Evolutionary conservation across 2,888 invertebrate species (phyloP).

Genomic region (Aplocera efformata): DNA sequence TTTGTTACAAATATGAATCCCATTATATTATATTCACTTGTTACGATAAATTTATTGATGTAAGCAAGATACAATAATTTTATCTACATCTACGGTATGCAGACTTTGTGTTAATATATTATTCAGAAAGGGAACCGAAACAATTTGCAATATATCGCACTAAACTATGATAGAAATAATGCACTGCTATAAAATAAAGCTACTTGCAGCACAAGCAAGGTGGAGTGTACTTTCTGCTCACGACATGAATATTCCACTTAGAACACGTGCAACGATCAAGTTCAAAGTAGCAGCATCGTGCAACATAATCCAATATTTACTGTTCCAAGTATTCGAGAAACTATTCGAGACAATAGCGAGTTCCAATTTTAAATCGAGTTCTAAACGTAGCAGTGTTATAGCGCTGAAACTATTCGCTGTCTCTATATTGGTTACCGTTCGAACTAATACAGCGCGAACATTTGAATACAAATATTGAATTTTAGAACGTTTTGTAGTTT

Average conservation of each 20-base stretch:
- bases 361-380: slow-evolving; percentile 20
- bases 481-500: slow-evolving; percentile 3
- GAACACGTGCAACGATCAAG: neutral
- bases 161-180: too few relatives aligned
- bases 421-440: slow-evolving; percentile 10
- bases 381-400: slow-evolving; percentile 9
- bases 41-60: too few relatives aligned
- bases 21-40: too few relatives aligned
- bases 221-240: neutral
- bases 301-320: slow-evolving; percentile 11
- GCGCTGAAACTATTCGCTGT: slow-evolving; percentile 1
- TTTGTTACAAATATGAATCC: too few relatives aligned
- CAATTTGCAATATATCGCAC: too few relatives aligned
- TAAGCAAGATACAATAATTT: too few relatives aligned
- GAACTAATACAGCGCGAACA: slow-evolving; percentile 11
- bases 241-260: neutral
- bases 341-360: slow-evolving; percentile 9
- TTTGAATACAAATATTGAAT: slow-evolving; percentile 16
- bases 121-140: too few relatives aligned
- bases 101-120: too few relatives aligned
- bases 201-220: too few relatives aligned
- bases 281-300: neutral
- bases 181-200: too few relatives aligned
- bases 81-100: too few relatives aligned
- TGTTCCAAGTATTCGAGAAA: slow-evolving; percentile 5